Base-by-base conservation (phyloP, 1,140 invertebrate genomes). In the Coenobita brevimanus region DNA sequence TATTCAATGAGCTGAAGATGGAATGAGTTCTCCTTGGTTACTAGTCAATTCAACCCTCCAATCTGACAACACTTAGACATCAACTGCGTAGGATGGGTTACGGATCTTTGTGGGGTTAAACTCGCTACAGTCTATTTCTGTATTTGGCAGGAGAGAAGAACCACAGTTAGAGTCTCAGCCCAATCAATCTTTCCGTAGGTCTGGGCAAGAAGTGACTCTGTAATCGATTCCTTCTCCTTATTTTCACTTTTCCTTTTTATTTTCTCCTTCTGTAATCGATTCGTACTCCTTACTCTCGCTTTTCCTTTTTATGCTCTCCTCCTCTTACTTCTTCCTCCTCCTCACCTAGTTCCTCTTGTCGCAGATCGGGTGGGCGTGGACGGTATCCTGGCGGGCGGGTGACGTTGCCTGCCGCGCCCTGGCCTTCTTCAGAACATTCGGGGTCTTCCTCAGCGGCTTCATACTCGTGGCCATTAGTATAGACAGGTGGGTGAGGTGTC, bases 391-490 rank as follows among this genome's bases (percentile, higher is more conserved):
- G 92, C 84, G 76, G 57, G 92, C 95, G 1, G 96, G 96, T 0
- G 96, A 97, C 91, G 92, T 94, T 1, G 95, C 96, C 94, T 97
- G 97, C 92, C 94, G 97, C 36, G 94, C 97, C 86, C 96, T 97
- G 95, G 95, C 95, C 89, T 97, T 97, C 92, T 96, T 97, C 90
- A 92, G 97, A 78, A 96, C 95, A 69, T 97, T 97, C 92, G 97
- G 97, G 0, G 93, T 97, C 0, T 97, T 96, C 92, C 93, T 97
- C 76, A 97, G 97, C 73, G 96, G 96, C 91, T 97, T 78, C 75
- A 36, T 78, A 36, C 41, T 78, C n/a, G 75, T 78, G 17, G 75
- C 46, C 38, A 78, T 78, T 41, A 78, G 75, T 46, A 50, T 78
- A 15, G 75, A 78, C 46, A 50, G 46, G 46, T 50, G 46, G 17